Evolutionary conservation across 2,797 vertebrate species (phyloP), one percentile per base, ranked within the genome.

Genomic region (Chromis chromis): DNA sequence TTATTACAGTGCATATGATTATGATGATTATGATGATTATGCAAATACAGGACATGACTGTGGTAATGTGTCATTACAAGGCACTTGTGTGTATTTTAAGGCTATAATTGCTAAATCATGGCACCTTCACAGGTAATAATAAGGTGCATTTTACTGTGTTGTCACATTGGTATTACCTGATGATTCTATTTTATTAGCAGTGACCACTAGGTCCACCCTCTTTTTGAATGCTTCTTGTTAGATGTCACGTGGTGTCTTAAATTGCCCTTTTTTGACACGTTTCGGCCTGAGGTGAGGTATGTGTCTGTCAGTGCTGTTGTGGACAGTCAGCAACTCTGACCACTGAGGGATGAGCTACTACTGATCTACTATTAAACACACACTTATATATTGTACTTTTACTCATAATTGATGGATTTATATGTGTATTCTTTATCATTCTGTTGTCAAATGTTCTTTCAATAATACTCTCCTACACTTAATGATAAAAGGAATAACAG

Each of bases 21-120:
- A 16, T 44, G 31, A 9, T 33, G 33, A 33, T 10, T 66, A 58
- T 17, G 66, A 54, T 52, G 22, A 75, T 28, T 65, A 66, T 67
- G 21, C 1, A 58, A 72, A 3, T 63, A 27, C 21, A 42, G n/a
- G 48, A 11, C 36, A 36, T 54, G 53, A 50, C 21, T 39, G 16
- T 40, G 39, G 28, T 27, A 63, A 76, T 24, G 31, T 13, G 33
- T 55, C 53, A 25, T 66, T 61, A 44, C 3, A 58, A 56, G 21
- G n/a, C 40, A 53, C 49, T 65, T 59, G 33, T 36, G 33, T 11
- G 10, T 12, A 36, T 36, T 50, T 40, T 9, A 57, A 50, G 64
- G 22, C 19, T 72, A 56, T 78, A 65, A 60, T 21, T 53, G n/a
- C 27, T 66, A 36, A 39, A 48, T 62, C 25, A 67, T 40, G 33